Evolutionary conservation across 2,113 vertebrate genomes (phyloP).

Genomic region (Glaucidium brasilianum): DNA sequence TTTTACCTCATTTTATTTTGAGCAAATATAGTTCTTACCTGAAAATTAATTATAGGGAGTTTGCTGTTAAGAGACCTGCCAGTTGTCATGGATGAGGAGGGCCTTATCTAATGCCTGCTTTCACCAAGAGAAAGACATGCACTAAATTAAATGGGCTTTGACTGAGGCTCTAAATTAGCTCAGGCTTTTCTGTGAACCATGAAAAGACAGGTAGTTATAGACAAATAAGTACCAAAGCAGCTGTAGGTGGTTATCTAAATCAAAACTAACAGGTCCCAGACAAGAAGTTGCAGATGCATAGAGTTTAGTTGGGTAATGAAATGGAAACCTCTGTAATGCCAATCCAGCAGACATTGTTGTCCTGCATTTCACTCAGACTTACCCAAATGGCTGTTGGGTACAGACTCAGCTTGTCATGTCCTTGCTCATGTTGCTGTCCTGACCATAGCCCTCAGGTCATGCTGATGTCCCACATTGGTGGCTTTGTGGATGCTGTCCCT

Average conservation of each 20-base stretch:
- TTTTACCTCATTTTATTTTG: neutral
- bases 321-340: neutral
- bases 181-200: slow-evolving; percentile 12
- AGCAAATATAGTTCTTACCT: slow-evolving; percentile 31
- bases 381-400: neutral
- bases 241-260: neutral
- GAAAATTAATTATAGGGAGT: slow-evolving; percentile 31
- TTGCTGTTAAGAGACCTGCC: slow-evolving; percentile 41
- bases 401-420: accelerated
- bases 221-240: neutral
- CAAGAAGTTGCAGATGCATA: neutral
- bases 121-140: neutral
- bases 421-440: neutral
- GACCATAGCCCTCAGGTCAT: neutral
- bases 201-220: slow-evolving; percentile 32
- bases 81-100: slow-evolving; percentile 28
- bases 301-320: neutral
- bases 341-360: accelerated
- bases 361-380: neutral
- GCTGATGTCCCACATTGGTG: accelerated
- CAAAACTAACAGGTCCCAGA: neutral
- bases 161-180: slow-evolving; percentile 18
- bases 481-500: accelerated
- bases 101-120: slow-evolving; percentile 32
- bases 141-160: slow-evolving; percentile 49